Percentiles rank a stretch among this genome's conserved stretches.
Evolutionary conservation across 2,113 vertebrate species (phyloP).

Genomic region (Cichladusa arquata): DNA sequence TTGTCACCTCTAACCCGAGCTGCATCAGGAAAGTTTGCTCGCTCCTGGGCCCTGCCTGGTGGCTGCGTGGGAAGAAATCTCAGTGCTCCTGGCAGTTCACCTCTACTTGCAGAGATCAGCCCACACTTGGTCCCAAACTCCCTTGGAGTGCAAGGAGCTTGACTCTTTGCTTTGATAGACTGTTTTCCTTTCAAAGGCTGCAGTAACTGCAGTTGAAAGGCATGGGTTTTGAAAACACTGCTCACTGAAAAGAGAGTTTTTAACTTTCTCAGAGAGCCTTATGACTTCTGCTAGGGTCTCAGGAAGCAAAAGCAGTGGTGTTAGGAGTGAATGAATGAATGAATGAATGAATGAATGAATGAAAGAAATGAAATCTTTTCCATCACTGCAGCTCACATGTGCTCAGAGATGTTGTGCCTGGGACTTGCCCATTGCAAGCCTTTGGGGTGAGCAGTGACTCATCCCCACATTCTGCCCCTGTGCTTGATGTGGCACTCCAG

Average conservation of each 20-base stretch:
- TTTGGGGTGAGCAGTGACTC: background rate
- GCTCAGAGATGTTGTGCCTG: background rate
- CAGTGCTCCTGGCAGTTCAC: background rate
- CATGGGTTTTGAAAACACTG: accelerated
- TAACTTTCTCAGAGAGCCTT: background rate
- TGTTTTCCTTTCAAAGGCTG: background rate
- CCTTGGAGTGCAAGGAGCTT: background rate
- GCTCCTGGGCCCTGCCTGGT: background rate
- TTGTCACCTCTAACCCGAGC: background rate
- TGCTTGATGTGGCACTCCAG: background rate
- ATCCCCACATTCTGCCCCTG: background rate
- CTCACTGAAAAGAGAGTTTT: background rate
- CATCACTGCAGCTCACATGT: background rate
- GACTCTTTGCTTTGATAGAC: background rate
- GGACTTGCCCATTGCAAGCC: background rate
- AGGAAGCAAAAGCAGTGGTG: background rate
- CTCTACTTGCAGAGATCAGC: background rate
- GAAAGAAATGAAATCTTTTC: background rate
- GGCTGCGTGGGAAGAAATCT: background rate
- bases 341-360: background rate
- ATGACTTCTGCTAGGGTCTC: background rate
- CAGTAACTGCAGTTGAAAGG: background rate
- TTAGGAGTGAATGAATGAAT: background rate
- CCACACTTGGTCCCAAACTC: background rate
- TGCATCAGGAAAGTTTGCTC: background rate